Base-by-base conservation (phyloP, 2,888 invertebrate species). In the Pyrrhosoma nymphula region DNA sequence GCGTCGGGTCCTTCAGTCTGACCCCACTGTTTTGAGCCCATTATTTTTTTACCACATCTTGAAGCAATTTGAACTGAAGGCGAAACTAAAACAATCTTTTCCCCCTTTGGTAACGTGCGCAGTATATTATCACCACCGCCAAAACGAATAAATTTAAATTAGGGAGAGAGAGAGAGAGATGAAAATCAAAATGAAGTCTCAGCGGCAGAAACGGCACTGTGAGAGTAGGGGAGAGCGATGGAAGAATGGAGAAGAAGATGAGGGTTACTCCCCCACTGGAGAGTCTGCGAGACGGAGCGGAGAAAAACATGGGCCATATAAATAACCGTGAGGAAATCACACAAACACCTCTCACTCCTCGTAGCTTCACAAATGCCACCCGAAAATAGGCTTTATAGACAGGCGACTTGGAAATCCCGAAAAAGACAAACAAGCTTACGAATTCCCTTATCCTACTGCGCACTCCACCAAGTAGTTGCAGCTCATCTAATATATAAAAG, bases 331-430 rank as follows among this genome's bases (percentile, higher is more conserved):
- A 35, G 82, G 82, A 35, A 82, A 82, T 82, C 82, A 35, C 82
- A n/a, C 82, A 82, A 82, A 82, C 82, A 82, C 82, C 82, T 82
- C 69, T 60, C 26, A 26, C 69, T 82, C 35, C 82, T 82, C 35
- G 82, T 35, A 82, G 35, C 82, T 16, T 82, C 35, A 35, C 30
- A 82, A 82, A 82, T 82, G 14, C 16, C 35, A 10, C 82, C 82
- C 82, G 35, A 82, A 35, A 82, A 82, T 82, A 82, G 82, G 82
- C 35, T 82, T 82, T 30, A 35, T 82, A 35, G 82, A 35, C 82
- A 82, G 82, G 14, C 14, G 82, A 82, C 35, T 82, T 18, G 23
- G 69, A n/a, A 69, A n/a, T 26, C 20, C 14, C 3, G 82, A 35
- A 35, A 16, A 82, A 82, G 30, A 16, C 26, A 30, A 82, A 30